A percentile compares a stretch with the other conserved stretches of the same genome.
phyloP scores from a whole-genome alignment of 2,113 vertebrate species.

The Tragelaphus scriptus region DNA sequence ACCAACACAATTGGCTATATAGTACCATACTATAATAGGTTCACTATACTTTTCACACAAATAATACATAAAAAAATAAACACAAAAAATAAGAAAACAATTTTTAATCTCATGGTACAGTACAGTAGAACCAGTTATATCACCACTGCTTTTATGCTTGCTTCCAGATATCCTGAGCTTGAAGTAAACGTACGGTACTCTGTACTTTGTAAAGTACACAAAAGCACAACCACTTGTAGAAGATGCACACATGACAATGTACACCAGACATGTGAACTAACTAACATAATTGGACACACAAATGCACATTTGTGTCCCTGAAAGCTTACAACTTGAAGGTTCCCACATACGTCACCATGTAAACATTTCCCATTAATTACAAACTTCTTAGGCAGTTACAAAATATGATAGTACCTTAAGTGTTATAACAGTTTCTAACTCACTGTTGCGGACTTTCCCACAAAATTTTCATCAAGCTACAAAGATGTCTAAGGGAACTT shows the following conservation, averaged over 20 bases:
- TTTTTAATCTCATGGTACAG: not conserved
- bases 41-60: not conserved
- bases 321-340: not conserved
- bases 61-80: not conserved
- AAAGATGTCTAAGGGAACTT: not conserved
- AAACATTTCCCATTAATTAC: not conserved
- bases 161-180: not conserved
- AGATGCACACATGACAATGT: not conserved
- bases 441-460: not conserved
- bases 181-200: not conserved
- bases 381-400: not conserved
- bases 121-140: not conserved
- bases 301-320: not conserved
- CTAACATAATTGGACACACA: not conserved
- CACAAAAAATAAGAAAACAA: not conserved
- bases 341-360: not conserved
- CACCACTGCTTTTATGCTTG: not conserved
- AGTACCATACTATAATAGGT: not conserved
- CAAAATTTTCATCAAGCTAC: not conserved
- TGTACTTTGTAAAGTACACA: not conserved
- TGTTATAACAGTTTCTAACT: not conserved
- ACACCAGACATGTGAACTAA: not conserved
- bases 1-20: not conserved
- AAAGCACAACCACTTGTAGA: not conserved
- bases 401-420: not conserved